Conservation (phyloP, 2,797 vertebrate genomes). For the Numenius phaeopus region DNA sequence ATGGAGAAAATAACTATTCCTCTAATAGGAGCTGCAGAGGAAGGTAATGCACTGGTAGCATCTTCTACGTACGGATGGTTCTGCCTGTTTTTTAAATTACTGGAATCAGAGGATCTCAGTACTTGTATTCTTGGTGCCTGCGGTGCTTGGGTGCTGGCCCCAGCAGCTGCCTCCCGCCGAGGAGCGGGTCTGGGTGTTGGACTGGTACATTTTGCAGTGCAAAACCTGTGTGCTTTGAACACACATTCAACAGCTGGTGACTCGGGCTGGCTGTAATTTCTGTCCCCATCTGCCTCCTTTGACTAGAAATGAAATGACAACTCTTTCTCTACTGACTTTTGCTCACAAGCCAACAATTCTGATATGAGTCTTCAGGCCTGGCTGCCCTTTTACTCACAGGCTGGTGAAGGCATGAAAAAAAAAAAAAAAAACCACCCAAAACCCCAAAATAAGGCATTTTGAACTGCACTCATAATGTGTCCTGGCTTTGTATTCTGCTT, state of each 20-base stretch:
- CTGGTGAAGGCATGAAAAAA: neutral
- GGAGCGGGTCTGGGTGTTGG: neutral
- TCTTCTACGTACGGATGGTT: neutral
- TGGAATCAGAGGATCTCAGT: neutral
- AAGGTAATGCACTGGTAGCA: neutral
- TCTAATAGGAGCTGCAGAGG: neutral
- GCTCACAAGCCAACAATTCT: neutral
- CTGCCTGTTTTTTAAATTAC: neutral
- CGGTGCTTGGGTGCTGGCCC: neutral
- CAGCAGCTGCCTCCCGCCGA: neutral
- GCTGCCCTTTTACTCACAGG: neutral
- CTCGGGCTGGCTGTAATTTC: neutral
- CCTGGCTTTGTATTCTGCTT: neutral
- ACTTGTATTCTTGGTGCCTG: accelerated
- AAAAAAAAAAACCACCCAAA: accelerated
- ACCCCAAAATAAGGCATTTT: neutral
- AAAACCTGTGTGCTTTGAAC: neutral
- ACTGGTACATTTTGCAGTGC: neutral
- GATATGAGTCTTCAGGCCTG: neutral
- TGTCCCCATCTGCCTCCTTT: accelerated
- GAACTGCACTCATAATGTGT: neutral
- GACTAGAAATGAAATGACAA: neutral
- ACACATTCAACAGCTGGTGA: neutral
- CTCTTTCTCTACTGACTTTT: neutral
- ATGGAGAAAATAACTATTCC: neutral